Base-by-base conservation (phyloP, 2,888 invertebrate genomes). In the Chaetoderma sp. region DNA sequence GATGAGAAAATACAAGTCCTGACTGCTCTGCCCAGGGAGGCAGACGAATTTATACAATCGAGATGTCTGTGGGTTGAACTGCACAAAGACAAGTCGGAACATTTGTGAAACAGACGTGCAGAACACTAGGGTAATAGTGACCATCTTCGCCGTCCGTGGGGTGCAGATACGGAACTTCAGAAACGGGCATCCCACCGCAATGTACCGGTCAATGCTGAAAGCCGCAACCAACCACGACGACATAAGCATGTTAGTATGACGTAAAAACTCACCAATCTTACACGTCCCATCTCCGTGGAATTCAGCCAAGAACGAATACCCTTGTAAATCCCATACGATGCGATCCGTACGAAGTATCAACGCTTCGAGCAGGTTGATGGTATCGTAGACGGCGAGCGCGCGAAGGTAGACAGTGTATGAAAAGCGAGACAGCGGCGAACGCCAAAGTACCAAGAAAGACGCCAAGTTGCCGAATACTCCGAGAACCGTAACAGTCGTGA, bases 401-500 rank as follows among this genome's bases (percentile, higher is more conserved):
- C 52, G 13, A 28, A 52, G 52, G 21, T 52, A 52, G 13, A 33
- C 52, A 2, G 52, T n/a, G 23, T 52, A 52, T 5, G 52, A 52
- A 21, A 52, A 52, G 6, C 32, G 52, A 4, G 32, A 33, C 28
- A 52, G 32, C 13, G 52, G 28, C 21, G 4, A 13, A 28, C 52
- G 27, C 13, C 16, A 32, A 1, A 52, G 32, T 30, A 52, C 8
- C n/a, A 52, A 28, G 21, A 52, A 52, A 2, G 52, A 52, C 13
- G 32, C 16, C n/a, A 23, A 30, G 21, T 52, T 52, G 1, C 52
- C 52, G 28, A 52, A 32, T 18, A 52, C 23, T 13, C 52, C 52
- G n/a, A 32, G 18, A 28, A 13, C 32, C 13, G 21, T 33, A 30
- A 52, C 23, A 3, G 13, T 18, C 13, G 32, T 32, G 2, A 28